A percentile compares a stretch with the other conserved stretches of the same genome.
Conservation (phyloP, 2,113 vertebrate genomes). For the Gallinago jamesoni region DNA sequence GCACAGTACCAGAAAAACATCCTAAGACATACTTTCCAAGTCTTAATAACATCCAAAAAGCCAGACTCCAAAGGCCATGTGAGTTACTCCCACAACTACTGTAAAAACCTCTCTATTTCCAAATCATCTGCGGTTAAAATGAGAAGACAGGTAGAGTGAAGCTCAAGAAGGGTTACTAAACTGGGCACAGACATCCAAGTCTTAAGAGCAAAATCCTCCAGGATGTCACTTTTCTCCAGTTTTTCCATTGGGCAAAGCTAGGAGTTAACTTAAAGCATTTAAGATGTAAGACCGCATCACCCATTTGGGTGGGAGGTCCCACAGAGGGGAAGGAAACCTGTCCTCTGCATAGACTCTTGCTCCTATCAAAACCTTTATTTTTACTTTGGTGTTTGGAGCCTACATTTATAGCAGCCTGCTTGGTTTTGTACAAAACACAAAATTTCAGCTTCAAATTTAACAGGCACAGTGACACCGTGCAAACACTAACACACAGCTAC, state of each 20-base stretch:
- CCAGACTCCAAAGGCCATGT: neutral
- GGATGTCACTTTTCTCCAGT: neutral
- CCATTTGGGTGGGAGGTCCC: neutral
- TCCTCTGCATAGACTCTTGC: neutral
- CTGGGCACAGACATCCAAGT: neutral
- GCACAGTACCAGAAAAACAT: neutral
- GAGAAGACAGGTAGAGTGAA: neutral
- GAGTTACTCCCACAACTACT: neutral
- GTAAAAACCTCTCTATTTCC: neutral
- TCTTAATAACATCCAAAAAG: neutral
- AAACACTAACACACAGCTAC: neutral
- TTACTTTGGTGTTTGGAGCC: neutral
- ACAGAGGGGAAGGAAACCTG: neutral
- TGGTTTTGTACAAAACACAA: neutral
- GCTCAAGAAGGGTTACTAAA: neutral
- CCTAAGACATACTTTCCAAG: neutral
- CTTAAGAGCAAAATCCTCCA: neutral
- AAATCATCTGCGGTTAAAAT: neutral
- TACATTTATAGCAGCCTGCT: neutral
- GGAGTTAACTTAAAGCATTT: neutral
- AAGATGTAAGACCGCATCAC: neutral
- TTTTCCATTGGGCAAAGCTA: neutral
- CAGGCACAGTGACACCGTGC: neutral
- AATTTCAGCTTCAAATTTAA: slow-evolving; percentile 12
- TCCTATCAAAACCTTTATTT: neutral